Base-by-base conservation (phyloP, 2,113 vertebrate genomes). In the Rhabdornis inornatus region DNA sequence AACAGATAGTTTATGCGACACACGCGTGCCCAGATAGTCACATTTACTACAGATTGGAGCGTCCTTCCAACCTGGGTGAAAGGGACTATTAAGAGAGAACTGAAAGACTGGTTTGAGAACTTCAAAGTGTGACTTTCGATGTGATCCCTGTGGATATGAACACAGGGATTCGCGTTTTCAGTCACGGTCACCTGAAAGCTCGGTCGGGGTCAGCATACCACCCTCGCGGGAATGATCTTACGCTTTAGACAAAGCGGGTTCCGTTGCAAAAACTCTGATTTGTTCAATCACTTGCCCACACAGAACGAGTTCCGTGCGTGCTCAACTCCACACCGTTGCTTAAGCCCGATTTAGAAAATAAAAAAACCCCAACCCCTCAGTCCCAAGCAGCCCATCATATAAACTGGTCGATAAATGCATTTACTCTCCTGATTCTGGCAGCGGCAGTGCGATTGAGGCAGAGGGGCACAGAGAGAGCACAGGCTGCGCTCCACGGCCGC, bases 381-480 rank as follows among this genome's bases (percentile, higher is more conserved):
- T 17, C 63, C 33, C 21, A 5, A 28, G 33, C 9, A 86, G 11
- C 31, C 35, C 40, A 3, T 31, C 25, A 2, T 0, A 12, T 1
- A 39, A 47, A 35, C 18, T 0, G 21, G 11, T 11, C 8, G 52
- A 70, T 23, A 33, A 35, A 13, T 3, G 39, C 59, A 7, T 60
- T 86, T 27, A 7, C 63, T 1, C 18, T 8, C 11, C n/a, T 1
- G 33, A 7, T 35, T 66, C 10, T 1, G 79, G 42, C 55, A 5
- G 59, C 55, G 13, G 5, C 60, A 2, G 16, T 0, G 2, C 2
- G 30, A 2, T 0, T 2, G 6, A 18, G 15, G 42, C 4, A 2
- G 28, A 24, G 68, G 10, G 55, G 10, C 19, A 8, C 7, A 42
- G 40, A 15, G 40, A 2, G 42, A 24, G 60, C 60, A 1, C 60